Evolutionary conservation across 2,888 invertebrate genomes (phyloP), one percentile per base, ranked within the genome.

Genomic region (Eretmocerus hayati): DNA sequence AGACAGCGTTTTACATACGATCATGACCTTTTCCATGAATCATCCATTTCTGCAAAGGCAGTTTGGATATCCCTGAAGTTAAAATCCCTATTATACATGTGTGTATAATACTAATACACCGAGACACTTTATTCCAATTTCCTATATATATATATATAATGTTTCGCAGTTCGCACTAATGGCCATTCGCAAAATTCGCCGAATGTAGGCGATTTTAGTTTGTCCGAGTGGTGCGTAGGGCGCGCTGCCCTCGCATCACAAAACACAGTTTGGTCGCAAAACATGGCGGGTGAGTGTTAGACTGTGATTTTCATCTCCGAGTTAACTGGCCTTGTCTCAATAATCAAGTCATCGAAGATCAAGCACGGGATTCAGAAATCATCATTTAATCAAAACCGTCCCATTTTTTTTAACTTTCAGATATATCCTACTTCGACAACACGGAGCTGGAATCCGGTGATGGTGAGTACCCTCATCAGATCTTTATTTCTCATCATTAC

Each of bases 201-300:
- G 26, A 6, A 11, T 9, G 26, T 11, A 11, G 8, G 26, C 26
- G 26, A 26, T 6, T 26, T 26, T n/a, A n/a, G 26, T 26, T 26
- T 6, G 11, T 11, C 26, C 8, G 26, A 9, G 26, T 26, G 11
- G 26, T 26, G 11, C 67, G 55, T 52, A 59, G 69, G 55, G 61
- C 40, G 65, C 69, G 66, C 58, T n/a, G n/a, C n/a, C n/a, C n/a
- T n/a, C n/a, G n/a, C n/a, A n/a, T n/a, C n/a, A n/a, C n/a, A n/a
- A n/a, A n/a, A n/a, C 48, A 60, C 59, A 69, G 70, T 71, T 71
- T 70, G 70, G 68, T 54, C 69, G 62, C 69, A 71, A n/a, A n/a
- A 71, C 63, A 71, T 71, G 71, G 71, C 69, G 69, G 71, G 69
- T 71, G 69, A 71, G 71, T 71, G 69, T 50, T 47, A 48, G 50